phyloP scores from a whole-genome alignment of 2,888 invertebrate species.

The Leptogaster cylindrica region DNA sequence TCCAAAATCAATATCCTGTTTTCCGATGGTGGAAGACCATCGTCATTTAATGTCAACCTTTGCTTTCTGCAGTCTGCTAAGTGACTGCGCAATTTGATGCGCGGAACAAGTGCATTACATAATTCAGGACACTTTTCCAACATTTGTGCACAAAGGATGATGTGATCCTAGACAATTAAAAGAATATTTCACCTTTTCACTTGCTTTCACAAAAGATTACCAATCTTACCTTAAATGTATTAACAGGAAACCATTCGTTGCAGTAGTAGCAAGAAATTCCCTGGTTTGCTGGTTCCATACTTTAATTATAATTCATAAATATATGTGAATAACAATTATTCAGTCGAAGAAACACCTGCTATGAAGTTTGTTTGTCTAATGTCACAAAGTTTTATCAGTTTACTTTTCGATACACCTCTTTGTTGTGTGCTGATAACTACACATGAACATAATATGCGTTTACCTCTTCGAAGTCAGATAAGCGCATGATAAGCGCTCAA shows the following conservation, averaged over 20 bases:
- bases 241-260: constrained; percentile 70
- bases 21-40: constrained; percentile 48
- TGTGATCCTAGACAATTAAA: constrained; percentile 65
- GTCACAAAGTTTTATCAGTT: too few species aligned
- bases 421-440: too few species aligned
- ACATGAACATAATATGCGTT: too few species aligned
- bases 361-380: too few species aligned
- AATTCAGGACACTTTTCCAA: constrained; percentile 73
- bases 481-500: too few species aligned
- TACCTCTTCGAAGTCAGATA: too few species aligned
- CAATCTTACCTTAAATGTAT: constrained; percentile 67
- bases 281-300: constrained; percentile 50
- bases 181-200: too few species aligned
- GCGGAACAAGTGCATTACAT: constrained; percentile 73
- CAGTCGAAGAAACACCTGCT: too few species aligned
- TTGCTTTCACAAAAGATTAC: too few species aligned
- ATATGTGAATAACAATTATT: too few species aligned
- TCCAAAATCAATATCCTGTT: constrained; percentile 55
- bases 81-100: constrained; percentile 69
- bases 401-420: too few species aligned
- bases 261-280: constrained; percentile 73
- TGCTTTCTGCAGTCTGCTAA: constrained; percentile 61
- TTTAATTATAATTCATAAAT: constrained; percentile 19
- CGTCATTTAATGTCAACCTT: constrained; percentile 42
- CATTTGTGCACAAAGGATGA: constrained; percentile 74